Evolutionary conservation across 2,113 vertebrate genomes (phyloP).

Genomic region (Odontesthes bonariensis): DNA sequence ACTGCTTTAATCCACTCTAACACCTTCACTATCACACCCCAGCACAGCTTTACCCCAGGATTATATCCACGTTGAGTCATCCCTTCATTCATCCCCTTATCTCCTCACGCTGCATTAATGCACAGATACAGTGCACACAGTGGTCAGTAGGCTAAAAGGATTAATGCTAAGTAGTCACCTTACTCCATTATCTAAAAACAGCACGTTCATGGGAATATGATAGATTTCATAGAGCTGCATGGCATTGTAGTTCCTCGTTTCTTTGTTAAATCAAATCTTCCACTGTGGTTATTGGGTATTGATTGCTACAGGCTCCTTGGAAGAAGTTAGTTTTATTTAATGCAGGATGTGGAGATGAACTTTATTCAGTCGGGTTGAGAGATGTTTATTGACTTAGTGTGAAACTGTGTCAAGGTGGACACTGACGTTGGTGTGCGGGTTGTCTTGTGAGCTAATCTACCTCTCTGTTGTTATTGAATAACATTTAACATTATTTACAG

Average conservation of each 20-base stretch:
- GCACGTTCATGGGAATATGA: background rate
- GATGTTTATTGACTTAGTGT: too few species aligned
- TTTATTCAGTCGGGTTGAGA: too few species aligned
- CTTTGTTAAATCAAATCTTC: background rate
- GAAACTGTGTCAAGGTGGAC: too few species aligned
- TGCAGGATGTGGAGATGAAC: background rate
- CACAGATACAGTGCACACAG: slow-evolving; percentile 16
- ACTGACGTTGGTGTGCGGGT: background rate
- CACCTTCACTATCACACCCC: slow-evolving; percentile 56
- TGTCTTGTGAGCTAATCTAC: background rate
- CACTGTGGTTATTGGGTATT: background rate
- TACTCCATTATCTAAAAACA: slow-evolving; percentile 5
- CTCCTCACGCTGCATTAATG: slow-evolving; percentile 42
- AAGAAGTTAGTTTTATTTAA: background rate
- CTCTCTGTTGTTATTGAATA: background rate
- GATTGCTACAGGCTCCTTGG: background rate
- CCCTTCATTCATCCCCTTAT: slow-evolving; percentile 39
- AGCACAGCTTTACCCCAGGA: slow-evolving; percentile 57
- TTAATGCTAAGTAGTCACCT: slow-evolving; percentile 6
- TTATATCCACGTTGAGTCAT: slow-evolving; percentile 64
- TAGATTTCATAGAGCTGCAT: background rate
- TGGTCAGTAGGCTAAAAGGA: slow-evolving; percentile 17
- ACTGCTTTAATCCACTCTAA: slow-evolving; percentile 64
- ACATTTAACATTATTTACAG: background rate
- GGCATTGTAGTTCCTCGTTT: background rate